Conservation (phyloP, 2,113 vertebrate species). For the Xenotilapia leptura region DNA sequence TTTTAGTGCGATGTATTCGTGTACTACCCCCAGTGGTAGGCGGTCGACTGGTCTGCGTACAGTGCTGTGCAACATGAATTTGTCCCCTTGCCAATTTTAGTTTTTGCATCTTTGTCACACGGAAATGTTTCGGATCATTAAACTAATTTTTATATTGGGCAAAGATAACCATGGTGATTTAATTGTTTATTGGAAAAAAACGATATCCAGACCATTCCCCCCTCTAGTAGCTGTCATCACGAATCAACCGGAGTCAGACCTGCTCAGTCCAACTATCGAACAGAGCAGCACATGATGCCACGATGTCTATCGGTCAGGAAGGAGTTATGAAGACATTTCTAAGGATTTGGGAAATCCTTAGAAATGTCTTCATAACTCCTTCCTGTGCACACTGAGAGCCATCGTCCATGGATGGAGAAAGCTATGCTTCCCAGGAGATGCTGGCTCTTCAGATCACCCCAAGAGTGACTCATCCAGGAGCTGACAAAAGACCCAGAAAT, state of each 20-base stretch:
- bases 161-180: not conserved
- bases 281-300: not conserved
- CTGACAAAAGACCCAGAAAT: not conserved
- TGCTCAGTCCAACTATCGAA: not conserved
- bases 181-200: not conserved
- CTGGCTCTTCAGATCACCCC: not conserved
- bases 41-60: not conserved
- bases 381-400: not conserved
- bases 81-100: not conserved
- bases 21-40: not conserved
- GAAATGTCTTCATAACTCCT: not conserved
- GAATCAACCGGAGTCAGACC: not conserved
- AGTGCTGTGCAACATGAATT: fast-evolving
- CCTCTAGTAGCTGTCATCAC: not conserved
- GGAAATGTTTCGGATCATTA: not conserved
- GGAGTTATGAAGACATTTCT: not conserved
- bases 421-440: not conserved
- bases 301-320: not conserved
- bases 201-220: fast-evolving
- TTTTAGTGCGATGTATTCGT: fast-evolving
- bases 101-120: not conserved
- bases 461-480: not conserved
- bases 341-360: not conserved
- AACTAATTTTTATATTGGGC: fast-evolving
- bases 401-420: not conserved